Base-by-base conservation (phyloP, 2,888 invertebrate genomes). In the Tolmerus cingulatus region DNA sequence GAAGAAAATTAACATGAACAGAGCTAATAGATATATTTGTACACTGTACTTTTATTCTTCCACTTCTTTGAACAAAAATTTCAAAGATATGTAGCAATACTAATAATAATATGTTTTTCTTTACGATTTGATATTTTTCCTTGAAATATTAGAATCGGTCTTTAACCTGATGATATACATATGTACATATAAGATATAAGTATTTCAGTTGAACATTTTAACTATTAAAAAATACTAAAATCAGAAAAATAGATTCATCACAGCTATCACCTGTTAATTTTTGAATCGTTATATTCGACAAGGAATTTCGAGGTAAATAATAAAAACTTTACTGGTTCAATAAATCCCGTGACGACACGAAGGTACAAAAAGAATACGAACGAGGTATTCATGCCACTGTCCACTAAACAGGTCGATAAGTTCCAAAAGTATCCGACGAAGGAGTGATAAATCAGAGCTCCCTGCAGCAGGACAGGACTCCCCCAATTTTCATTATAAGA, bases 391-490 rank as follows among this genome's bases (percentile, higher is more conserved):
- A 9, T 66, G n/a, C 37, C 82, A 84, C 66, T 84, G 82, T 84
- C 82, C 82, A 84, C 57, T 84, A 37, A 57, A 84, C 82, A 84
- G 40, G 57, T 84, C 82, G 82, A 84, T 84, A 84, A 84, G 40
- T 84, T 84, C 66, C 57, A 84, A 84, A 81, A 37, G 82, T 66
- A 84, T 84, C 82, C 16, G 19, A 57, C 55, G 57, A 82, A 66
- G 66, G 82, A 57, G 66, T 84, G 82, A 84, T 84, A 84, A 84
- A 66, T 84, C 82, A 84, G 82, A 84, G 8, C 66, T 27, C 12
- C 23, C 27, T 12, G 66, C 23, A 66, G 66, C 40, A 84, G 30
- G 30, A 30, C 30, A 30, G 37, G 66, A 84, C 66, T 84, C 66
- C 66, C 82, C 82, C 40, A 66, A 66, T 84, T 66, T 84, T 84